These are phyloP conservation scores for Astyanax mexicanus DNA, from an alignment of 2,797 vertebrate species.

Conservation along the genomic window DNA sequence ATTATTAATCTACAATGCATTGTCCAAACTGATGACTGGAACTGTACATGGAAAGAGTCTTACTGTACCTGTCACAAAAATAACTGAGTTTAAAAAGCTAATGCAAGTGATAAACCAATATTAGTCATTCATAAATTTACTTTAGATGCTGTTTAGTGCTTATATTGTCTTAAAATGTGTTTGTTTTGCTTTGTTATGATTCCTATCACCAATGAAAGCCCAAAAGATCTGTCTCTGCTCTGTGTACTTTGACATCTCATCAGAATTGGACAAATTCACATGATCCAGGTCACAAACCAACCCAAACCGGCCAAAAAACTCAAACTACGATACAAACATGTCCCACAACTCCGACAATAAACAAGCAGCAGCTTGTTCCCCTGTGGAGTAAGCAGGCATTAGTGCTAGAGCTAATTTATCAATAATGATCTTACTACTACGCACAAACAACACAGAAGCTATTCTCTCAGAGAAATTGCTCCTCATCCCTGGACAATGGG, in stretches of 20 bases:
- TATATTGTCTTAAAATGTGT: neutral
- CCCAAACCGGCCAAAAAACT: conserved; percentile 60
- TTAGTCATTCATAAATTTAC: neutral
- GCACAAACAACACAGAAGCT: conserved; percentile 66
- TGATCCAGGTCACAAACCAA: conserved; percentile 82
- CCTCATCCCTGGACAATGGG: conserved; percentile 59
- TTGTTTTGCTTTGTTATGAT: neutral
- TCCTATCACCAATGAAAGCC: conserved; percentile 88
- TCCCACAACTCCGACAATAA: conserved; percentile 48
- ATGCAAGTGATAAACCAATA: too few species aligned
- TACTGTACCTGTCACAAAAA: too few species aligned
- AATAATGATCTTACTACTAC: conserved; percentile 53
- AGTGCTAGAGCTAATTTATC: conserved; percentile 72
- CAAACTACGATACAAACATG: conserved; percentile 43
- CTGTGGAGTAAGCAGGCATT: conserved; percentile 57
- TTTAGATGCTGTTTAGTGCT: neutral
- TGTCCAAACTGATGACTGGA: too few species aligned
- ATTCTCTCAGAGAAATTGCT: conserved; percentile 58
- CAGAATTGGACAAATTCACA: conserved; percentile 76
- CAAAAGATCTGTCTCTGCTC: conserved; percentile 55
- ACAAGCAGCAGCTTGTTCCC: conserved; percentile 68
- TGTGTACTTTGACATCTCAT: conserved; percentile 84
- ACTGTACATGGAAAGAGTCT: too few species aligned
- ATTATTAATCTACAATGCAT: too few species aligned
- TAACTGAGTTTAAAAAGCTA: too few species aligned